Base-by-base conservation (phyloP, 2,888 invertebrate species). In the Megastigmus dorsalis region DNA sequence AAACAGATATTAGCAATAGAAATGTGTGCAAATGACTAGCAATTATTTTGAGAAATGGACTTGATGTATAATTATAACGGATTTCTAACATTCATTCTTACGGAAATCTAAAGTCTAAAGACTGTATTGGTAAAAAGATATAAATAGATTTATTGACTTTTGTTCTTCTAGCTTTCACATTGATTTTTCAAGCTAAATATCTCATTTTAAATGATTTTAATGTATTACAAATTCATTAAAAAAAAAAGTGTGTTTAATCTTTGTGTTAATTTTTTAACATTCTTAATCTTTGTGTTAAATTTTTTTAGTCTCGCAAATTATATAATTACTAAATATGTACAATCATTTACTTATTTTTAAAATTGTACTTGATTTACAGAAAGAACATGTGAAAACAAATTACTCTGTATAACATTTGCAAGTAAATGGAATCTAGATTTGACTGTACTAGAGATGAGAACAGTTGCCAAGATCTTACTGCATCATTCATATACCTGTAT, bases 11-110 rank as follows among this genome's bases (percentile, higher is more conserved):
- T 15, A 30, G 30, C 33, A 54, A 54, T 28, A 54, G 54, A 33
- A 54, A 30, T 54, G 26, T 30, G 52, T 52, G 52, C 30, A n/a
- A 18, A 3, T 33, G 54, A 54, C 30, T n/a, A 33, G 54, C n/a
- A 30, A 18, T 30, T 30, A 6, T 30, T 13, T 6, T 5, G 30
- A 1, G 54, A 28, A 33, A 30, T 15, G 20, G n/a, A 13, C 33
- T 1, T 1, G 30, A 15, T 9, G 30, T 9, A 9, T 30, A 7
- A 15, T 33, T 54, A 15, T 30, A 15, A 15, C 15, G 7, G 18
- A 10, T 6, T 54, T 1, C 6, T 10, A 1, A 13, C 2, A 26
- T 18, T 5, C 18, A 18, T 18, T 9, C 4, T 4, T 33, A 33
- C 33, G n/a, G n/a, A n/a, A n/a, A n/a, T n/a, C n/a, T n/a, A n/a